Evolutionary conservation across 2,113 vertebrate species (phyloP).

Genomic region (Zosterops hypoxanthus): DNA sequence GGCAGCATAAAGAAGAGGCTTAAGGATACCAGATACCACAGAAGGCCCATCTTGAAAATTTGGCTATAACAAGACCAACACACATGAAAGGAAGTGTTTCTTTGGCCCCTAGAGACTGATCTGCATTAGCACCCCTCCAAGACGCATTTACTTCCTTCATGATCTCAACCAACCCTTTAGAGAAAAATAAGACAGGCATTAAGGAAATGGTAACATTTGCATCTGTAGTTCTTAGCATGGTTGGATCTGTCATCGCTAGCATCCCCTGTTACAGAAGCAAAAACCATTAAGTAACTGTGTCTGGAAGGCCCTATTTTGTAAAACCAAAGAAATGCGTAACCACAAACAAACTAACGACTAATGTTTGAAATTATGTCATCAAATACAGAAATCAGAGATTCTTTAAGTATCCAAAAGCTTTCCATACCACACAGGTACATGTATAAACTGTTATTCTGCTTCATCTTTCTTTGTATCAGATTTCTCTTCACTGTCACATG

Average conservation of each 20-base stretch:
- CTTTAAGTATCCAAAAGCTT: background rate
- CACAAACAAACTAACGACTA: background rate
- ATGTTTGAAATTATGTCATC: background rate
- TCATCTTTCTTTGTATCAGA: background rate
- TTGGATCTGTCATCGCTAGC: background rate
- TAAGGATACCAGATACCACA: background rate
- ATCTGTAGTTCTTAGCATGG: background rate
- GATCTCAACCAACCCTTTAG: background rate
- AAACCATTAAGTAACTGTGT: background rate
- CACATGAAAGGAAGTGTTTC: background rate
- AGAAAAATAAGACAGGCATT: background rate
- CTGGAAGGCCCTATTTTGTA: background rate
- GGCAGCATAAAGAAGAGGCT: background rate
- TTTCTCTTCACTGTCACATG: background rate
- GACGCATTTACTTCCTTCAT: background rate
- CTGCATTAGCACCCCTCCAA: background rate
- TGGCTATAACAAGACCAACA: background rate
- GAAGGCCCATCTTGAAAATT: background rate
- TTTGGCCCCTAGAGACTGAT: background rate
- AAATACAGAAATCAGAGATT: background rate
- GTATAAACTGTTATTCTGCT: background rate
- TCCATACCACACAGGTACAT: background rate
- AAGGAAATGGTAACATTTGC: background rate
- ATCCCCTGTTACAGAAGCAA: background rate
- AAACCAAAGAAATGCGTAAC: background rate